These are phyloP conservation scores for Dinothrombium tinctorium DNA, from an alignment of 1,140 invertebrate genomes.

Conservation along the genomic window DNA sequence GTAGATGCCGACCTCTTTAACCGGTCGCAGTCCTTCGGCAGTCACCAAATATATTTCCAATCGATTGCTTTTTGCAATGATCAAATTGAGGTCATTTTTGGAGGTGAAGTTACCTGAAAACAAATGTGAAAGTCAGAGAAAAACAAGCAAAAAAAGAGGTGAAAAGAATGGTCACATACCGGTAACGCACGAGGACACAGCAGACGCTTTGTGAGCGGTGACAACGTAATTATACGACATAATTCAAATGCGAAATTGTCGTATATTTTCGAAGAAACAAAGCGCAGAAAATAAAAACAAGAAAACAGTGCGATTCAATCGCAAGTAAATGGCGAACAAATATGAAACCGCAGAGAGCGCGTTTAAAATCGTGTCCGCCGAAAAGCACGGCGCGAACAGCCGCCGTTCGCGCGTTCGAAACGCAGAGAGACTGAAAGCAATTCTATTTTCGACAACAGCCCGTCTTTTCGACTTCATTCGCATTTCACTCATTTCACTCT, in stretches of 20 bases:
- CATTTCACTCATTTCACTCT: too few species aligned
- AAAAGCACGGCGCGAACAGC: too few species aligned
- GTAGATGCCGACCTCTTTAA: constrained; percentile 77
- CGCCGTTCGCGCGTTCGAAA: too few species aligned
- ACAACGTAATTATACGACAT: constrained; percentile 80
- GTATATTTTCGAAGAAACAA: too few species aligned
- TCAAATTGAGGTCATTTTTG: constrained; percentile 71
- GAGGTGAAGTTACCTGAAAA: constrained; percentile 80
- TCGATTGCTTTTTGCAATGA: constrained; percentile 81
- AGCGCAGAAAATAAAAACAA: too few species aligned
- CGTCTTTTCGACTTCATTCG: too few species aligned
- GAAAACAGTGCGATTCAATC: too few species aligned
- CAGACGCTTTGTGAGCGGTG: constrained; percentile 90
- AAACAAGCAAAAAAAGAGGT: constrained; percentile 1
- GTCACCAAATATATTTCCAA: constrained; percentile 91
- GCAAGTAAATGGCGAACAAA: too few species aligned
- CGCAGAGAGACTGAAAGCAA: too few species aligned
- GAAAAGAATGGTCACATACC: constrained; percentile 32
- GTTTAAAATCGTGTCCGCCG: too few species aligned
- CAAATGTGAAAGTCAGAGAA: constrained; percentile 8
- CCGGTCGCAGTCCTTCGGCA: constrained; percentile 71
- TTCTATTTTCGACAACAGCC: too few species aligned
- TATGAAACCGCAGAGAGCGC: too few species aligned
- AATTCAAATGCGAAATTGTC: neutral
- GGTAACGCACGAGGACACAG: constrained; percentile 79